Conservation (phyloP, 2,888 invertebrate species). For the Iselma pallidipennis region DNA sequence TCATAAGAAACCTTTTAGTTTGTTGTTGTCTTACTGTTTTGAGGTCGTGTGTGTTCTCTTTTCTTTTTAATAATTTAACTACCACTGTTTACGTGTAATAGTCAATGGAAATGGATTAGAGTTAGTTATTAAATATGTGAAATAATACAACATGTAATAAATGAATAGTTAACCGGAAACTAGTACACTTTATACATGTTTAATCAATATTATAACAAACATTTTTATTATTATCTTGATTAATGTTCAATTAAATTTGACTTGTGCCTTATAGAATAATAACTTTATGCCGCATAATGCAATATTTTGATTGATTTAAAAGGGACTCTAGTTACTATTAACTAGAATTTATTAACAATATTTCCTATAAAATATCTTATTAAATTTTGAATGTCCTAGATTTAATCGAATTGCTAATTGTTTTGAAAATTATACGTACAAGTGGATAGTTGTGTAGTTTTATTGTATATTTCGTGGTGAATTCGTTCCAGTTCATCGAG, state of each 20-base stretch:
- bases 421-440: too few relatives aligned
- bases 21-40: too few relatives aligned
- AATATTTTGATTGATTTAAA: slow-evolving; percentile 5
- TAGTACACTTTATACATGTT: neutral
- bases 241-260: neutral
- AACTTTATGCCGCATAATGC: neutral
- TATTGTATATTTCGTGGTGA: neutral
- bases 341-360: too few relatives aligned
- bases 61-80: too few relatives aligned
- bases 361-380: too few relatives aligned
- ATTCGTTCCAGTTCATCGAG: neutral
- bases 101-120: neutral
- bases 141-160: neutral
- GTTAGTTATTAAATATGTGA: neutral
- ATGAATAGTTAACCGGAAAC: neutral
- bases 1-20: neutral
- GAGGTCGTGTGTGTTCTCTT: too few relatives aligned
- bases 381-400: too few relatives aligned
- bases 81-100: neutral
- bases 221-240: neutral
- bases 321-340: too few relatives aligned
- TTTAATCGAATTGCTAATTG: too few relatives aligned
- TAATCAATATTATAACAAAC: neutral
- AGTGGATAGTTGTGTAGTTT: too few relatives aligned
- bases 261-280: neutral